Conservation (phyloP, 2,888 invertebrate genomes). For the Acanthosepion lycidas region DNA sequence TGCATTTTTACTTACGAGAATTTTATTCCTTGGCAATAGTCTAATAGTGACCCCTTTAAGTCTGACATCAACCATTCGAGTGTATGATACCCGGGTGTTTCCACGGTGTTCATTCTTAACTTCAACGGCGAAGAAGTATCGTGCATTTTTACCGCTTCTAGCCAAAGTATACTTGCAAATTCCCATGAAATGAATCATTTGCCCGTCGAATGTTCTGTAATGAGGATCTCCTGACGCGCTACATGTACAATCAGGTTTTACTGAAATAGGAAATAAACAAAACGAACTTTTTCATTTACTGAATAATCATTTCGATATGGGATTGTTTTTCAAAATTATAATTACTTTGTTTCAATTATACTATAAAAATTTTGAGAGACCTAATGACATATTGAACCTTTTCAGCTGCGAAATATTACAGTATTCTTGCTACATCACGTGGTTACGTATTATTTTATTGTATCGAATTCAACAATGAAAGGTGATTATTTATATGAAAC, state of each 20-base stretch:
- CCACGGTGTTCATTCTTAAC: background rate
- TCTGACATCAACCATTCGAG: background rate
- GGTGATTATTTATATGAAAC: too few relatives aligned
- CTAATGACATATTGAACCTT: too few relatives aligned
- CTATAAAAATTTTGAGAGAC: too few relatives aligned
- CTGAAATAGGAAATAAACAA: background rate
- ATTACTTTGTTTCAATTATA: too few relatives aligned
- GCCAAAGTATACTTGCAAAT: background rate
- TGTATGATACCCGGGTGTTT: background rate
- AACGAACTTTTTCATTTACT: too few relatives aligned
- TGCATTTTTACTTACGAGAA: background rate
- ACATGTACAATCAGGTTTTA: background rate
- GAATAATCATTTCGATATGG: too few relatives aligned
- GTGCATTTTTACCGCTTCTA: background rate
- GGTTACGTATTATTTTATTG: too few relatives aligned
- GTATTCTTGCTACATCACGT: too few relatives aligned
- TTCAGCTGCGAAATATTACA: too few relatives aligned
- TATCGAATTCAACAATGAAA: too few relatives aligned
- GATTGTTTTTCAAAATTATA: too few relatives aligned
- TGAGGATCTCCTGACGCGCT: background rate
- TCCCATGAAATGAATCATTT: background rate
- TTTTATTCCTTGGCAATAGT: background rate
- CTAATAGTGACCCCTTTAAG: background rate
- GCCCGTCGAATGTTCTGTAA: background rate
- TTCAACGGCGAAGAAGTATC: background rate